Base-by-base conservation (phyloP, 2,888 invertebrate genomes). In the Chloroclystis v-ata region DNA sequence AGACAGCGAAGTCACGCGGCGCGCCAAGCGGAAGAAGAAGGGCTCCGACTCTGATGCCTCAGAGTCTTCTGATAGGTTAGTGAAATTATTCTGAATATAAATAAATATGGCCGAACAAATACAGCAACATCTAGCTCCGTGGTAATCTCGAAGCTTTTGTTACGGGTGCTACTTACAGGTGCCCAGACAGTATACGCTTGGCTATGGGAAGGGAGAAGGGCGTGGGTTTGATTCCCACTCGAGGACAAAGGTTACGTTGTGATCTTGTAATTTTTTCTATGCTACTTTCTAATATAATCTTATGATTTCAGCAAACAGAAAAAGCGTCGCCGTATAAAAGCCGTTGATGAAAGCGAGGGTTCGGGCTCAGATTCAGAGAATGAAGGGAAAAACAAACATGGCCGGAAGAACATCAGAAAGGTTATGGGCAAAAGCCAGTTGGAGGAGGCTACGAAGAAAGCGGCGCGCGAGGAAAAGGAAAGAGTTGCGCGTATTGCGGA, bases 401-500 rank as follows among this genome's bases (percentile, higher is more conserved):
- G 89, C 47, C 76, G 89, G 57, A 89, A 89, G 67, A 89, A 89
- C 59, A 89, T 89, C 45, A 72, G 89, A 28, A 86, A 82, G 78
- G 87, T 87, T 8, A 87, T 86, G 87, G 80, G 87, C 37, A 87
- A 86, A 57, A 92, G 92, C 61, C 91, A 93, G 61, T 81, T 95
- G 41, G 92, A 93, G 48, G 92, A 94, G 60, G 92, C 92, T 35
- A 99, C 99, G 0, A 94, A 94, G 72, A 92, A 92, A 69, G 99
- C 99, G 0, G 96, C 96, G 28, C 92, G 94, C 53, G 94, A 95
- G 54, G 99, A 99, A 75, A 93, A 94, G 60, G 96, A 97, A 65
- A 90, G 99, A 25, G 91, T 95, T 37, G 93, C 92, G 60, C 91
- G 99, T 69, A 95, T 99, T 46, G 89, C 92, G 20, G 97, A 98